A percentile compares a stretch with the other conserved stretches of the same genome.
These are phyloP conservation scores for Rhynchophorus ferrugineus DNA, from an alignment of 1,140 invertebrate genomes.

Conservation along the genomic window DNA sequence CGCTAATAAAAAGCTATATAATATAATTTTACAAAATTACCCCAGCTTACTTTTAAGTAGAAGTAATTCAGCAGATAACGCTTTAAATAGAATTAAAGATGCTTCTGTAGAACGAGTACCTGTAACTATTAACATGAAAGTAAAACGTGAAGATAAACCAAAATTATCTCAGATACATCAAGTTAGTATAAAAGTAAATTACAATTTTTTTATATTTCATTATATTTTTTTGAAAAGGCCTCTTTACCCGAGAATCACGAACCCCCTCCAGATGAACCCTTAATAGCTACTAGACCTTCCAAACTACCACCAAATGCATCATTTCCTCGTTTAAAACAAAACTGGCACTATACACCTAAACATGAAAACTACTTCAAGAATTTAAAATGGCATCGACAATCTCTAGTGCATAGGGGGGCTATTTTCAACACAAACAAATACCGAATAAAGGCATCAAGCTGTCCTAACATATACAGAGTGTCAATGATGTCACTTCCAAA, in stretches of 20 bases:
- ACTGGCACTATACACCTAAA: slow-evolving; percentile 31
- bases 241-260: slow-evolving; percentile 27
- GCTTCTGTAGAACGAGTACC: slow-evolving; percentile 42
- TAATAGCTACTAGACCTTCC: slow-evolving; percentile 18
- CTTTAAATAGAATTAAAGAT: slow-evolving; percentile 42
- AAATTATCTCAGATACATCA: slow-evolving; percentile 25
- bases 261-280: slow-evolving; percentile 21
- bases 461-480: slow-evolving; percentile 83
- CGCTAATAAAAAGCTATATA: slow-evolving; percentile 58
- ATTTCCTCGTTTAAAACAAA: slow-evolving; percentile 50
- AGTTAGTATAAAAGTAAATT: slow-evolving; percentile 15
- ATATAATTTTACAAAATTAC: slow-evolving; percentile 64
- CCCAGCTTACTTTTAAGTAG: slow-evolving; percentile 56
- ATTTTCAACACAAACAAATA: slow-evolving; percentile 75
- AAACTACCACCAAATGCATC: slow-evolving; percentile 17
- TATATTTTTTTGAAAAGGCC: slow-evolving; percentile 16
- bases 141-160: slow-evolving; percentile 41
- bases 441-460: slow-evolving; percentile 75
- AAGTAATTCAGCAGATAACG: slow-evolving; percentile 55
- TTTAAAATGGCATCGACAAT: slow-evolving; percentile 68
- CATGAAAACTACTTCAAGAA: slow-evolving; percentile 67
- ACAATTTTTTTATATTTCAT: not conserved
- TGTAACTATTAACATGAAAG: slow-evolving; percentile 54
- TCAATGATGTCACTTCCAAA: slow-evolving; percentile 79
- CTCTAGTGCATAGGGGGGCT: slow-evolving; percentile 69